A percentile compares a stretch with the other conserved stretches of the same genome.
Conservation (phyloP, 92 coral and sea anemone species). For the Micromussa lordhowensis region DNA sequence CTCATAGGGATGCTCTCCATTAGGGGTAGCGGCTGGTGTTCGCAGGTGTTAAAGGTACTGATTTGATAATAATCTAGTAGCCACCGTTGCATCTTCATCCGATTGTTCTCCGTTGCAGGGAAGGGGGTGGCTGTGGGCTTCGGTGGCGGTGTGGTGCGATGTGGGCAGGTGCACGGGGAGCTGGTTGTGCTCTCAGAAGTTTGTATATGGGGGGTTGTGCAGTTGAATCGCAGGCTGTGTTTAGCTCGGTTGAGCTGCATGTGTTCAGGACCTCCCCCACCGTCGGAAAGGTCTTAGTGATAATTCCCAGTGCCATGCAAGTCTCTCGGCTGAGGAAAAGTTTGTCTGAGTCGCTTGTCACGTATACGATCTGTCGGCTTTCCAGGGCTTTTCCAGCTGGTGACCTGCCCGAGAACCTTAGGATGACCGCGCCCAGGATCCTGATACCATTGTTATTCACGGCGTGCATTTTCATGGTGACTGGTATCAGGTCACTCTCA, state of each 20-base stretch:
- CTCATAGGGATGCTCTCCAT: constrained; percentile 64
- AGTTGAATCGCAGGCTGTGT: constrained; percentile 33
- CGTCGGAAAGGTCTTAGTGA: constrained; percentile 44
- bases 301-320: constrained; percentile 57
- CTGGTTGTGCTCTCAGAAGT: too few relatives aligned
- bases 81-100: constrained; percentile 55
- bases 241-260: not conserved
- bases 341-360: constrained; percentile 40
- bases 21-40: constrained; percentile 70
- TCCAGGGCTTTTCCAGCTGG: constrained; percentile 44
- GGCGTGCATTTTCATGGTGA: constrained; percentile 70
- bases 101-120: constrained; percentile 59
- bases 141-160: constrained; percentile 53
- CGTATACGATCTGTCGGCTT: constrained; percentile 54
- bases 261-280: constrained; percentile 47
- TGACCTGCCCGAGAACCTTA: constrained; percentile 65
- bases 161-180: constrained; percentile 38
- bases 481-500: constrained; percentile 67
- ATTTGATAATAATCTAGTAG: constrained; percentile 62
- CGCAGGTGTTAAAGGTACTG: constrained; percentile 76
- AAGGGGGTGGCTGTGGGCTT: constrained; percentile 46
- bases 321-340: constrained; percentile 58
- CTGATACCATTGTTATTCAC: constrained; percentile 71
- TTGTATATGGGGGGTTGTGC: too few relatives aligned
- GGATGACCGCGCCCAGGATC: constrained; percentile 45